These are phyloP conservation scores for Pheosia gnoma DNA, from an alignment of 2,888 invertebrate species.

Conservation along the genomic window DNA sequence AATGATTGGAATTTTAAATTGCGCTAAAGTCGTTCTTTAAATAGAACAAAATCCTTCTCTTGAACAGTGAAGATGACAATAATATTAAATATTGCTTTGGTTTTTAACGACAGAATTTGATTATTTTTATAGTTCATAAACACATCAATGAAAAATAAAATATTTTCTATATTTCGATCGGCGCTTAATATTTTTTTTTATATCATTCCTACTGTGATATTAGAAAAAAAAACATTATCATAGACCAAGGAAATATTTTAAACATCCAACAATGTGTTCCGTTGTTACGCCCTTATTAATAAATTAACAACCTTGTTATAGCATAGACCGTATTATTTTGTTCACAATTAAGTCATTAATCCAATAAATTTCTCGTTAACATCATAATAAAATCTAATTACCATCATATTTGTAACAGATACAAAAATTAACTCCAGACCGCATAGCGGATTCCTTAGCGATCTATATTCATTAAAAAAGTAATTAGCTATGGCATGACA, in stretches of 20 bases:
- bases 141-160: too few species aligned
- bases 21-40: too few species aligned
- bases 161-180: too few species aligned
- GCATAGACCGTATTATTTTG: background rate
- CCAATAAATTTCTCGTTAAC: background rate
- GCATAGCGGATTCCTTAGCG: background rate
- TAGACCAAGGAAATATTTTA: constrained; percentile 14
- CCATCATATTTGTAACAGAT: background rate
- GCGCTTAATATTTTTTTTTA: too few species aligned
- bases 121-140: too few species aligned
- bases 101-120: too few species aligned
- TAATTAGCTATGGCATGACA: constrained; percentile 28
- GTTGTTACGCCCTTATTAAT: constrained; percentile 14
- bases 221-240: background rate
- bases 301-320: background rate
- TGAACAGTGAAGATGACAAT: too few species aligned
- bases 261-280: constrained; percentile 8
- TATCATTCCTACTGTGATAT: background rate
- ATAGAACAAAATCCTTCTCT: too few species aligned
- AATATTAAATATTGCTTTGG: too few species aligned
- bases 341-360: constrained; percentile 1
- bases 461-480: constrained; percentile 24
- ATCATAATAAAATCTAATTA: constrained; percentile 4
- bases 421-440: background rate
- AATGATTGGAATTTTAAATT: background rate